A percentile compares a stretch with the other conserved stretches of the same genome.
These are phyloP conservation scores for Ophioninae sp. DNA, from an alignment of 2,888 invertebrate species.

Conservation along the genomic window DNA sequence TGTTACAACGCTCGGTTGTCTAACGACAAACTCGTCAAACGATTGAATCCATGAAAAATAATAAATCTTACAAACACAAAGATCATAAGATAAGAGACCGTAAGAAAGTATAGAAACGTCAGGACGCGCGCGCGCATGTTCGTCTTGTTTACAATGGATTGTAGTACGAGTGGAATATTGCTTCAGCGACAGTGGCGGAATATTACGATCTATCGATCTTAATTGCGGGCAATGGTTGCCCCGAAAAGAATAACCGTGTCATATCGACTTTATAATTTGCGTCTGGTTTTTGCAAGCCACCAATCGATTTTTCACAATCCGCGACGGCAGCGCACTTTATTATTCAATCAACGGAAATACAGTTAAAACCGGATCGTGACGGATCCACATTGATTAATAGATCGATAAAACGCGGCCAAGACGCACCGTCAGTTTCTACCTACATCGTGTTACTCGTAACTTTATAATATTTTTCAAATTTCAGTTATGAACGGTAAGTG, in stretches of 20 bases:
- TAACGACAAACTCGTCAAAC: neutral
- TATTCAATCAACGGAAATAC: conserved; percentile 39
- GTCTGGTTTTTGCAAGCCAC: neutral
- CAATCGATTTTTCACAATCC: neutral
- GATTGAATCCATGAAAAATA: neutral
- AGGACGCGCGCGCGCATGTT: neutral
- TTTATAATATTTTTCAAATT: neutral
- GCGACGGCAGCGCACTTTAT: neutral
- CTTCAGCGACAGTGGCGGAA: conserved; percentile 6
- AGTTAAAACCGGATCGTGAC: conserved; percentile 28
- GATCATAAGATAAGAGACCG: neutral
- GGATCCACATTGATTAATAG: conserved; percentile 39
- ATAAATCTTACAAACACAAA: conserved; percentile 21
- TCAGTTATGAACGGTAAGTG: neutral
- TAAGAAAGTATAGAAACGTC: neutral
- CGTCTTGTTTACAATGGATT: conserved; percentile 4
- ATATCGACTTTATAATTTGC: neutral
- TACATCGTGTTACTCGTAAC: neutral
- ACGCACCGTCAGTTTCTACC: conserved; percentile 24
- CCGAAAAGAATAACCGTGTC: neutral
- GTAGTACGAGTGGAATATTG: conserved; percentile 1
- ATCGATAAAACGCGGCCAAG: conserved; percentile 41
- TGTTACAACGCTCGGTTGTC: neutral
- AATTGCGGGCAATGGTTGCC: conserved; percentile 19
- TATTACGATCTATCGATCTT: conserved; percentile 38